Evolutionary conservation across 2,888 invertebrate species (phyloP).

Genomic region (Orchestes rusci): DNA sequence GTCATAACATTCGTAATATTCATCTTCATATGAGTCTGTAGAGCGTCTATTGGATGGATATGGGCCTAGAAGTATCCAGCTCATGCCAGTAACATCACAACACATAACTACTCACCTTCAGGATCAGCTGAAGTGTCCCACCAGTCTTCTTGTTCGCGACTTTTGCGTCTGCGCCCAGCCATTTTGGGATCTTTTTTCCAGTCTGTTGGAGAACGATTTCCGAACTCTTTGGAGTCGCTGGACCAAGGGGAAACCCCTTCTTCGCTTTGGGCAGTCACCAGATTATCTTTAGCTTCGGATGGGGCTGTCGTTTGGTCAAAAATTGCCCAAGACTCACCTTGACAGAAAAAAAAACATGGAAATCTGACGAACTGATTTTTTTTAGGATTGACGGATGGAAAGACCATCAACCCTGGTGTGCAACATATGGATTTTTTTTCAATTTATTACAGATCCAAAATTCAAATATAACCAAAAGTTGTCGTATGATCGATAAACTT

Average conservation of each 20-base stretch:
- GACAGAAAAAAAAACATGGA: too few relatives aligned
- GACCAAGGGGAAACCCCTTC: slow-evolving; percentile 63
- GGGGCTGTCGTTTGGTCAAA: slow-evolving; percentile 46
- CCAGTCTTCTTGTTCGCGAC: slow-evolving; percentile 44
- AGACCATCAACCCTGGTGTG: too few relatives aligned
- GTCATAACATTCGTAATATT: slow-evolving; percentile 42
- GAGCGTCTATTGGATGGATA: slow-evolving; percentile 40
- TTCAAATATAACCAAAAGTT: too few relatives aligned
- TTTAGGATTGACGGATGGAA: not conserved
- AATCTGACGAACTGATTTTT: too few relatives aligned
- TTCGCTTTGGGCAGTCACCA: slow-evolving; percentile 39
- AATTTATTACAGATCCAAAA: not conserved
- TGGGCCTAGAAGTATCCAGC: too few relatives aligned
- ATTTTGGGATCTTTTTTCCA: slow-evolving; percentile 46
- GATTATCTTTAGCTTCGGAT: slow-evolving; percentile 36
- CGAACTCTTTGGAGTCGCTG: slow-evolving; percentile 63
- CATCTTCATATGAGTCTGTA: slow-evolving; percentile 44
- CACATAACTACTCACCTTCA: slow-evolving; percentile 37
- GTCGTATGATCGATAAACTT: too few relatives aligned
- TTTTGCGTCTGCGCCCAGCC: slow-evolving; percentile 38
- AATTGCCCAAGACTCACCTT: slow-evolving; percentile 53
- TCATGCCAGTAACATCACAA: too few relatives aligned
- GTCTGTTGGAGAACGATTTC: slow-evolving; percentile 44
- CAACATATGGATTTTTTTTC: not conserved
- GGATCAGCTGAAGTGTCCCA: slow-evolving; percentile 44